phyloP scores from a whole-genome alignment of 2,888 invertebrate genomes.

The Disparrhopalites patrizii region DNA sequence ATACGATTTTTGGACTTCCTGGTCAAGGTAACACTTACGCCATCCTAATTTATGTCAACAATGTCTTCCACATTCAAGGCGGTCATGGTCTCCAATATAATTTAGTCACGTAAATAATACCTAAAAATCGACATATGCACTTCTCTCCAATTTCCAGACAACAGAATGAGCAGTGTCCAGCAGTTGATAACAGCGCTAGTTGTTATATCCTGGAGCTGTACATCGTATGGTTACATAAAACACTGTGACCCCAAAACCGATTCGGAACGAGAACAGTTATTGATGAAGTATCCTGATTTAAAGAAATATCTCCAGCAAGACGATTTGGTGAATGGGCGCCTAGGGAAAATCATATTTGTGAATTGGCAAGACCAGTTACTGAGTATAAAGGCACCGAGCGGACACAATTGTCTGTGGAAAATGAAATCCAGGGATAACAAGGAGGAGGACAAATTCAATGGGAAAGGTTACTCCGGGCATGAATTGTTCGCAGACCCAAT shows the following conservation, averaged over 20 bases:
- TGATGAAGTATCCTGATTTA: background rate
- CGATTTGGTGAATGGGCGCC: background rate
- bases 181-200: background rate
- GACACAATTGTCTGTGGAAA: slow-evolving; percentile 9
- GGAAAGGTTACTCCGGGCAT: background rate
- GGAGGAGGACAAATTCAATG: slow-evolving; percentile 11
- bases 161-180: too few species aligned
- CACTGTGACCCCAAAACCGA: slow-evolving; percentile 9
- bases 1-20: too few species aligned
- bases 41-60: too few species aligned
- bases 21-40: too few species aligned
- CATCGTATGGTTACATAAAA: background rate
- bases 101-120: too few species aligned
- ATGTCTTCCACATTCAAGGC: too few species aligned
- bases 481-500: background rate
- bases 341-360: background rate
- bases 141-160: too few species aligned
- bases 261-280: background rate
- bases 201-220: background rate
- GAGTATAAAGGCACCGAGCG: background rate
- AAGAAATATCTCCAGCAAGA: background rate
- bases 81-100: too few species aligned
- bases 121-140: too few species aligned
- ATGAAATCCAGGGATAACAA: background rate
- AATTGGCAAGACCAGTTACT: slow-evolving; percentile 18